Evolutionary conservation across 1,140 invertebrate species (phyloP), one percentile per base, ranked within the genome.

Genomic region (Conus ventricosus): DNA sequence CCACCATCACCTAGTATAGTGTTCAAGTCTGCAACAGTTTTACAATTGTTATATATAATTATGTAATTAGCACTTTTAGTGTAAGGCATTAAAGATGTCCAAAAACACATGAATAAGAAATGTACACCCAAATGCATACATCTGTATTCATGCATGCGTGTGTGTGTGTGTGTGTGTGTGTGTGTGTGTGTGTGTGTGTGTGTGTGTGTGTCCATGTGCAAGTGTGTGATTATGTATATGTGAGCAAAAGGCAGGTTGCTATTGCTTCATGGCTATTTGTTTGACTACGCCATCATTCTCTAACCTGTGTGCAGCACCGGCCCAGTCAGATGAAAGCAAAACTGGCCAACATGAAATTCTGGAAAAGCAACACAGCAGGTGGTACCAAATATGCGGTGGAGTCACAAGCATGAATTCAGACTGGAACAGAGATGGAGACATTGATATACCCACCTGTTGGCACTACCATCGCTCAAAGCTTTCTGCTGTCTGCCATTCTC

Each of bases 281-380:
- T 39, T 60, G 15, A 60, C 15, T 60, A 15, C 8, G 15, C 57
- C 57, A 4, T 11, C 15, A 15, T 11, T 15, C 8, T 60, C 8
- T 60, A 60, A 60, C 8, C 85, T 86, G 71, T 84, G 92, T 23
- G 7, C 91, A 95, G 94, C 92, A 95, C 75, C 94, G 94, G 51
- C 94, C 94, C 87, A 93, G 92, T 91, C 92, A 93, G 87, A 89
- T 95, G 89, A 93, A 92, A 83, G 90, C 89, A 1, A 94, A 93
- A 87, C 90, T 94, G 84, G 88, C 90, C 25, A 93, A 93, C 51
- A 93, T 94, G 90, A 93, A 93, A 86, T 94, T 94, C 83, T 94
- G 93, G 93, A 94, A 94, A 84, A 91, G 87, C 51, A 91, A 89
- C 83, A 90, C 90, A n/a, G 80, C 90, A 13, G 87, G 90, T 55